Conservation (phyloP, 2,113 vertebrate genomes). For the Osmerus mordax region DNA sequence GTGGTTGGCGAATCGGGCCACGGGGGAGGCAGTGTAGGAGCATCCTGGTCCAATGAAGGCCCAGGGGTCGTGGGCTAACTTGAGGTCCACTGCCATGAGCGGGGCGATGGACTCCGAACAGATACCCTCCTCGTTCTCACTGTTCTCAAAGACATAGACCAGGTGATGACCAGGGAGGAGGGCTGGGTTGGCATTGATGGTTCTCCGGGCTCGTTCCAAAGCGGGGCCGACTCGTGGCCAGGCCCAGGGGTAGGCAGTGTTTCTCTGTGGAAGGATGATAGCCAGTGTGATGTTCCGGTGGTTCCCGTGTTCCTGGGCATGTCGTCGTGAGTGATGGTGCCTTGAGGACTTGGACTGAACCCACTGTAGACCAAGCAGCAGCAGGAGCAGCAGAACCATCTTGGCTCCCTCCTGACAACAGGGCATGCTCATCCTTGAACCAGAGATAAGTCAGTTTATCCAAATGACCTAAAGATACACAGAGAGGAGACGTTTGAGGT, state of each 20-base stretch:
- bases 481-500: slow-evolving; percentile 4
- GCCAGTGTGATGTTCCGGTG: slow-evolving; percentile 76
- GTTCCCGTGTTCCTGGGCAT: slow-evolving; percentile 19
- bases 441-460: slow-evolving; percentile 6
- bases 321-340: slow-evolving; percentile 9
- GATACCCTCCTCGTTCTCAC: slow-evolving; percentile 75
- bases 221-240: slow-evolving; percentile 89
- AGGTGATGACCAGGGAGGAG: slow-evolving; percentile 72
- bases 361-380: neutral
- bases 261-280: slow-evolving; percentile 81
- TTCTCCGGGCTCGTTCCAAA: slow-evolving; percentile 68
- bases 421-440: slow-evolving; percentile 36
- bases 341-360: neutral
- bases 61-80: slow-evolving; percentile 74
- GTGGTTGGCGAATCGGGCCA: slow-evolving; percentile 83
- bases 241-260: slow-evolving; percentile 89
- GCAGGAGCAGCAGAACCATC: slow-evolving; percentile 51
- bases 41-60: slow-evolving; percentile 89
- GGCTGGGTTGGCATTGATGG: slow-evolving; percentile 64
- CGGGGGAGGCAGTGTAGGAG: slow-evolving; percentile 82
- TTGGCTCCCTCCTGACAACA: neutral
- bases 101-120: slow-evolving; percentile 88
- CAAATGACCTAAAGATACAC: slow-evolving; percentile 22
- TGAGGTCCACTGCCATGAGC: slow-evolving; percentile 83
- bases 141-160: slow-evolving; percentile 74